Percentiles rank a stretch among this genome's conserved stretches.
Evolutionary conservation across 2,113 vertebrate species (phyloP).

Genomic region (Misgurnus anguillicaudatus): DNA sequence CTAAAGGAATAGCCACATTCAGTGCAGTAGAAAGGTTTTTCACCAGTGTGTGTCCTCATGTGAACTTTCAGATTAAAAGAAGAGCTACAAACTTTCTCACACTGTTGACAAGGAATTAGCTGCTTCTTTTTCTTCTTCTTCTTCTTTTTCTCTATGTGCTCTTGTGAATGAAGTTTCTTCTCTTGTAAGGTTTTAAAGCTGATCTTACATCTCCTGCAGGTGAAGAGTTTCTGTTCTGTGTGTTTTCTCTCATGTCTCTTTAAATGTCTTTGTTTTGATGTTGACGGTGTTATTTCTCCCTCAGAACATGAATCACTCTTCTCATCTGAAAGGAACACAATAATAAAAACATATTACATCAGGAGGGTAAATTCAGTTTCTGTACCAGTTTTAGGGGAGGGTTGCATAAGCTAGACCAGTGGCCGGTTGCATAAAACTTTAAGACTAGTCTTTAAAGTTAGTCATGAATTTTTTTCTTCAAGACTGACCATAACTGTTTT

Average conservation of each 20-base stretch:
- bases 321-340: constrained; percentile 6
- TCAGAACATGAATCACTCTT: not conserved
- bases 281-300: not conserved
- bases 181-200: not conserved
- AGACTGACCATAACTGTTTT: too few relatives aligned
- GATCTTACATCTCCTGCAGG: not conserved
- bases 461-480: too few relatives aligned
- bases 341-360: not conserved
- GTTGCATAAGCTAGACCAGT: too few relatives aligned
- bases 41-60: constrained; percentile 25
- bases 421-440: too few relatives aligned
- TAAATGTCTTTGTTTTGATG: not conserved
- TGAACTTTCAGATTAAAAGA: not conserved
- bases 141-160: not conserved
- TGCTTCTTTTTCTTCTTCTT: not conserved
- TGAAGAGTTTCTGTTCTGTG: not conserved
- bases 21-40: constrained; percentile 27
- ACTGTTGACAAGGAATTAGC: constrained; percentile 16
- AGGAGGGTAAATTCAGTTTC: too few relatives aligned
- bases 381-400: too few relatives aligned
- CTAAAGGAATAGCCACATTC: constrained; percentile 40
- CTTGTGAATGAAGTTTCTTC: not conserved
- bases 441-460: too few relatives aligned
- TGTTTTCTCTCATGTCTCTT: not conserved
- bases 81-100: constrained; percentile 7